Base-by-base conservation (phyloP, 2,113 vertebrate species). In the Lepisosteus oculatus region DNA sequence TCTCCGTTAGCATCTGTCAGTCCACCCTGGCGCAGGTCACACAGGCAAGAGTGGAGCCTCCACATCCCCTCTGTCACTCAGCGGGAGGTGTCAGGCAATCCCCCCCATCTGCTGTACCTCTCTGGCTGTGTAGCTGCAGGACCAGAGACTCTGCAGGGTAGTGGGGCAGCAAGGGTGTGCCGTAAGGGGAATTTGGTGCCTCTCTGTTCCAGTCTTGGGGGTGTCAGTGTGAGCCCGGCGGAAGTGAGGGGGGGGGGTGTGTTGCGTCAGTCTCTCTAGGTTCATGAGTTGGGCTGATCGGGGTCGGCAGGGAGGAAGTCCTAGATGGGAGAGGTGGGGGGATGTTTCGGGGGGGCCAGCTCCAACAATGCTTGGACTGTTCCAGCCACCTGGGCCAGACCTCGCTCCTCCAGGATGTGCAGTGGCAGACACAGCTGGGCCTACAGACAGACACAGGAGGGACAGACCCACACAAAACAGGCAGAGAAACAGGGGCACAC, bases 401-500 rank as follows among this genome's bases (percentile, higher is more conserved):
- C 96, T 78, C 91, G 93, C 89, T 98, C 96, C 93, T 99, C 97
- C 93, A 99, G 93, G 89, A 99, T 98, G 92, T 98, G 96, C 45
- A 96, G 95, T 84, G 97, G 97, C 85, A 98, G 94, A 90, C 97
- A 99, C 85, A 99, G 91, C 84, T 94, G 94, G 81, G 89, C 95
- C 97, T 99, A 85, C 76, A 87, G 71, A 76, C 59, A 77, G 61
- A 70, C 45, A 55, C 14, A 54, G 47, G 1, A 83, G 73, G 75
- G 61, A 72, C 78, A 74, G 76, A 75, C 77, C 47, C 73, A 78
- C 75, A 67, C 70, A 59, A 41, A 57, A 7, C 55, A 6, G 9
- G 47, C 12, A 62, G 5, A 6, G 47, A 43, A 5, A 75, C 56
- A 43, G 6, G 65, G 13, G 69, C 6, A 65, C 43, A 67, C 2